Percentiles rank a stretch among this genome's conserved stretches.
phyloP scores from a whole-genome alignment of 2,888 invertebrate species.

The Caenorhabditis afra region DNA sequence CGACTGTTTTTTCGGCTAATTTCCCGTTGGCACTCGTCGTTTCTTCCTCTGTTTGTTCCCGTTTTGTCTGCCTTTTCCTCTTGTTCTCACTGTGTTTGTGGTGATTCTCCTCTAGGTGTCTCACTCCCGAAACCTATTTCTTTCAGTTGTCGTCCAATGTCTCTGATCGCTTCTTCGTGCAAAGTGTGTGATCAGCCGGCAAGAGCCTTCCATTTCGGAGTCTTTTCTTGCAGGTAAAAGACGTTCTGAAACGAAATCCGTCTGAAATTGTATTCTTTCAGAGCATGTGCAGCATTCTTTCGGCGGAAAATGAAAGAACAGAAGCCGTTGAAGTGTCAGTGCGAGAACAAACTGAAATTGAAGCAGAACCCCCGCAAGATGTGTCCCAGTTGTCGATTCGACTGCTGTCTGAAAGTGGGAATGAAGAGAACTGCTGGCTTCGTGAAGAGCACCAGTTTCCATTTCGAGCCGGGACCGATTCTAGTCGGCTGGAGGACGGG shows the following conservation, averaged over 20 bases:
- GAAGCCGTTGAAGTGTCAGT: not conserved
- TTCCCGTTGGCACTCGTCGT: not conserved
- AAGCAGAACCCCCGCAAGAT: not conserved
- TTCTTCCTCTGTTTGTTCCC: not conserved
- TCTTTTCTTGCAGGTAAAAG: constrained; percentile 3
- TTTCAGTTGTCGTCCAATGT: not conserved
- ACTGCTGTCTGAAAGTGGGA: constrained; percentile 1
- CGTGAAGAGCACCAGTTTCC: not conserved
- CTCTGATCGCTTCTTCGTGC: not conserved
- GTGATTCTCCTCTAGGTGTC: not conserved
- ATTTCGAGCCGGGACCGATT: not conserved
- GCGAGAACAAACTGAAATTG: no score
- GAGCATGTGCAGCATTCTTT: constrained; percentile 16
- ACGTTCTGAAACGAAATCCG: no score
- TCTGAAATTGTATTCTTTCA: no score
- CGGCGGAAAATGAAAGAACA: not conserved
- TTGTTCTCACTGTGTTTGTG: not conserved
- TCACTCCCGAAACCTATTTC: not conserved
- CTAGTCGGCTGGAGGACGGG: not conserved
- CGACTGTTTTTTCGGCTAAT: no score
- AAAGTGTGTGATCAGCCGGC: constrained; percentile 7
- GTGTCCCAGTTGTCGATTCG: constrained; percentile 1
- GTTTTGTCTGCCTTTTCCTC: not conserved
- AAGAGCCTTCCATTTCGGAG: constrained; percentile 2
- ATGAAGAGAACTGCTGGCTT: not conserved